Percentiles rank a stretch among this genome's conserved stretches.
Conservation (phyloP, 2,888 invertebrate genomes). For the Gibbula magus region DNA sequence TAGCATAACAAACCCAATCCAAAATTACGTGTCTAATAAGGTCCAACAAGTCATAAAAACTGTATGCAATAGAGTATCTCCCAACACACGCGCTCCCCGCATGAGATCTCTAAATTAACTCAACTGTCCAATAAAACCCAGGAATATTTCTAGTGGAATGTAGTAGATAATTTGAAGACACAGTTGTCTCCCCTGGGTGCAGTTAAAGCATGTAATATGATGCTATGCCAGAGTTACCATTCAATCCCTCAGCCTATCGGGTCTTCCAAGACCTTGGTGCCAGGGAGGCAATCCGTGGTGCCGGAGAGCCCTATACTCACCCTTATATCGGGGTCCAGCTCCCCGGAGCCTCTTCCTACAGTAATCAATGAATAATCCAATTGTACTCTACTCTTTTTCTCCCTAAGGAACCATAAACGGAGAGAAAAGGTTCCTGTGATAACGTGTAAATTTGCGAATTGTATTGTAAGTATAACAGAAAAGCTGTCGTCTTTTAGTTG, state of each 20-base stretch:
- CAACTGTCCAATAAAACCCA: not conserved
- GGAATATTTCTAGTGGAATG: not conserved
- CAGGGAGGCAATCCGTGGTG: no score
- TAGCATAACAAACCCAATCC: no score
- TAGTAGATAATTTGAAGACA: conserved; percentile 9
- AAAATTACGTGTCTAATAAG: no score
- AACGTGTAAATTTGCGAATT: not conserved
- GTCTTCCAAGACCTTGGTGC: no score
- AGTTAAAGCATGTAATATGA: not conserved
- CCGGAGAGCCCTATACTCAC: no score
- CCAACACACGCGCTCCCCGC: not conserved
- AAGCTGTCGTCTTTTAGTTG: no score
- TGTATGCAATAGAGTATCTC: no score
- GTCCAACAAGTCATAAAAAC: no score
- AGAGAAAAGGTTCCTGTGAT: not conserved
- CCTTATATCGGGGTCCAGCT: no score
- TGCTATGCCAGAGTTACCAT: not conserved
- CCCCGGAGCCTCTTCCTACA: not conserved
- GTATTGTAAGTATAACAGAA: no score
- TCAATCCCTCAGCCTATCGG: no score
- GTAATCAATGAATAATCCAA: not conserved
- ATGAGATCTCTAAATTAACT: not conserved
- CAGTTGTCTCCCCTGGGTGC: not conserved
- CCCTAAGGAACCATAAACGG: not conserved
- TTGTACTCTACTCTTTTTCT: conserved; percentile 1